Evolutionary conservation across 2,113 vertebrate genomes (phyloP).

Genomic region (Entomyzon cyanotis): DNA sequence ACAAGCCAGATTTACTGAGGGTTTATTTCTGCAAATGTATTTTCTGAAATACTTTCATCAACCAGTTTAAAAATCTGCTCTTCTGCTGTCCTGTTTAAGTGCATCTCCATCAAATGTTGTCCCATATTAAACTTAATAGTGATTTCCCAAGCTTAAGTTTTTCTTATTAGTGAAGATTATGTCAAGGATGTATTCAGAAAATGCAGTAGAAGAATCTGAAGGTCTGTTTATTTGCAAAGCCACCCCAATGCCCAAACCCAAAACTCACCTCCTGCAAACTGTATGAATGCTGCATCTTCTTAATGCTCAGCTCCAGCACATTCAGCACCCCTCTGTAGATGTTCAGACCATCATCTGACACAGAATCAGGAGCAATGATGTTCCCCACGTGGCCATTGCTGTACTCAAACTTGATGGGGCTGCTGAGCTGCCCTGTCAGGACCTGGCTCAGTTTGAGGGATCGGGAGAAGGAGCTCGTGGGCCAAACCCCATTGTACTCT

Average conservation of each 20-base stretch:
- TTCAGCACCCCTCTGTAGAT: conserved; percentile 63
- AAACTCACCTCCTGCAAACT: conserved; percentile 69
- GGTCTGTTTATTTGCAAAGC: background rate
- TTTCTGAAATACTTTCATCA: background rate
- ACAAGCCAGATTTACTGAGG: background rate
- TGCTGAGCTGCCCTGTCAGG: conserved; percentile 37
- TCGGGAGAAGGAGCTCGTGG: conserved; percentile 4
- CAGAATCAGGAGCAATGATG: conserved; percentile 21
- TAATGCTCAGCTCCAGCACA: conserved; percentile 52
- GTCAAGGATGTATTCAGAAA: background rate
- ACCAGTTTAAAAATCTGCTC: background rate
- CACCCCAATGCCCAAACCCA: background rate
- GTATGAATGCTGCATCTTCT: conserved; percentile 59
- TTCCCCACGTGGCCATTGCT: conserved; percentile 54
- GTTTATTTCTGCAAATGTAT: background rate
- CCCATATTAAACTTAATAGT: background rate
- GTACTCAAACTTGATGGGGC: conserved; percentile 63
- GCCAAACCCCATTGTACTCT: conserved; percentile 68
- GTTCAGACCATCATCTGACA: conserved; percentile 52
- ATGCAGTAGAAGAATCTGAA: background rate
- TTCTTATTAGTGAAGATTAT: background rate
- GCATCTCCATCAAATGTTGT: background rate
- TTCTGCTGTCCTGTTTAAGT: background rate
- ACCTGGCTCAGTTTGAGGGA: conserved; percentile 53
- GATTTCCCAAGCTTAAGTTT: background rate